Evolutionary conservation across 2,113 vertebrate genomes (phyloP).

Genomic region (Eonycteris spelaea): DNA sequence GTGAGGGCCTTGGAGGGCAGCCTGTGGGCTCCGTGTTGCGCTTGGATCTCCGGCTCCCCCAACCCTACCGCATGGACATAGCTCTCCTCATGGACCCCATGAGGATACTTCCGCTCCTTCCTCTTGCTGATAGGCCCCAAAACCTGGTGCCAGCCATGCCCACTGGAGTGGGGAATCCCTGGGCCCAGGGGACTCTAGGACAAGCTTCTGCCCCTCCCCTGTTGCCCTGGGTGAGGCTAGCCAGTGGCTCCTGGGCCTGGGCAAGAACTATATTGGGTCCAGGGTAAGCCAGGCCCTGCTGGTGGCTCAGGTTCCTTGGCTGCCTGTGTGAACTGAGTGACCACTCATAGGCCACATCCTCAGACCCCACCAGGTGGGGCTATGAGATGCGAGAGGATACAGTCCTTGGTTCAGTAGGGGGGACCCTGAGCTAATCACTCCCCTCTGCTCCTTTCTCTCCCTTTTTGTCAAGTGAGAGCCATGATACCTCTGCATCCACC

Average conservation of each 20-base stretch:
- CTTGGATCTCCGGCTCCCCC: neutral
- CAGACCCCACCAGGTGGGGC: neutral
- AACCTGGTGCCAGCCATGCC: neutral
- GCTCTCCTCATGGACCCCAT: neutral
- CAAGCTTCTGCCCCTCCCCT: neutral
- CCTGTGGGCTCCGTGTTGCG: neutral
- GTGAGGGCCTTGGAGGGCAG: neutral
- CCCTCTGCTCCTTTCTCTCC: neutral
- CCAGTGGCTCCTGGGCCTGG: neutral
- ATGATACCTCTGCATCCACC: rapidly evolving
- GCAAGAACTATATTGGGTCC: neutral
- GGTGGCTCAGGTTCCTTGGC: neutral
- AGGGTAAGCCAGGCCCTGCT: neutral
- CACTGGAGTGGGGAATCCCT: neutral
- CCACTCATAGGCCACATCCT: neutral
- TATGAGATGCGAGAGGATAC: neutral
- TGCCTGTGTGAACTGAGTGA: neutral
- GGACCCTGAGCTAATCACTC: neutral
- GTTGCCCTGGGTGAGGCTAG: neutral
- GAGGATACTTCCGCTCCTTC: neutral
- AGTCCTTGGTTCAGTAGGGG: neutral
- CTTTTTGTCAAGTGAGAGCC: neutral
- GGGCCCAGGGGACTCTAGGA: neutral
- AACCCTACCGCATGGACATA: neutral
- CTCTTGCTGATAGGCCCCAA: neutral